Evolutionary conservation across 2,113 vertebrate species (phyloP), one percentile per base, ranked within the genome.

Genomic region (Scalopus aquaticus): DNA sequence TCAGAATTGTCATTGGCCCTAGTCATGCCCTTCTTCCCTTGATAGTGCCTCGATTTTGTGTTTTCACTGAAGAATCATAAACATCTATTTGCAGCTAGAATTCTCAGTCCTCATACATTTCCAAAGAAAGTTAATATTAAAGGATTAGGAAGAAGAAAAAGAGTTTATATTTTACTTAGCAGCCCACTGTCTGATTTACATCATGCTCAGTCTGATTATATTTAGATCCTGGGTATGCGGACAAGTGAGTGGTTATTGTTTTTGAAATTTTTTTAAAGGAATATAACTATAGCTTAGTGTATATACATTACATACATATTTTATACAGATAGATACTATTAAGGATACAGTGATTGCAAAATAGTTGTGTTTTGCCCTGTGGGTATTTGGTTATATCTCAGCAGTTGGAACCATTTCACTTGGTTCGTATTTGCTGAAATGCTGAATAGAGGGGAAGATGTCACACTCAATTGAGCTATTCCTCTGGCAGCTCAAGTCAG

Each of bases 241-340:
- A 58, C 72, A 65, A 49, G 54, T 70, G 62, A 87, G 84, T 94
- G 51, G 32, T 79, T 83, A 94, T 81, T 85, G 20, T 81, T 62
- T 39, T 70, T 90, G 80, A 92, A 62, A 79, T 94, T 84, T 93
- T 65, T 58, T 83, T 51, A 76, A 93, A 90, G 90, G 69, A 13
- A 19, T 77, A 1, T 20, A 90, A 79, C 32, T 67, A 42, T 20
- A 92, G 46, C 13, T 84, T 89, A 84, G 65, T 19, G 12, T 74
- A 32, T 72, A 62, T 84, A 80, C 0, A 62, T 56, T 4, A n/a
- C n/a, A 60, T 56, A 54, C 44, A 42, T 80, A 58, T 82, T 80
- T 86, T 81, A 85, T 92, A n/a, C 20, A 62, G 26, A 79, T 42
- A 42, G 9, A 42, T 64, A 60, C 26, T 39, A 7, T 46, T 46